These are phyloP conservation scores for Todus mexicanus DNA, from an alignment of 2,797 vertebrate genomes.

Conservation along the genomic window DNA sequence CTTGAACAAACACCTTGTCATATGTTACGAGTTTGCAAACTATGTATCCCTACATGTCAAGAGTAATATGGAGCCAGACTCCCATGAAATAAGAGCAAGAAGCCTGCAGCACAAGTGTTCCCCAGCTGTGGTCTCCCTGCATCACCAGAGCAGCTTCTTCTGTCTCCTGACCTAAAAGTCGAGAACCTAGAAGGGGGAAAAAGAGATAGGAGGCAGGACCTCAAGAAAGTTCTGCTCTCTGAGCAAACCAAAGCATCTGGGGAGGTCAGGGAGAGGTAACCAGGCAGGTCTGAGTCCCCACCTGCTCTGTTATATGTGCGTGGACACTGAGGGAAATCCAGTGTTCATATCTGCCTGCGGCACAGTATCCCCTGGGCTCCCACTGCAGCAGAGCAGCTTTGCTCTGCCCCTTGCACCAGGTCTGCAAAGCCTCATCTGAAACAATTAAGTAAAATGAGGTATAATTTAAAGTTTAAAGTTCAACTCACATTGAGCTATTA, in stretches of 20 bases:
- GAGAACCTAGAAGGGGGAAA: neutral
- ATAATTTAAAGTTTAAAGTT: neutral
- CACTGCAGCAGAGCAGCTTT: neutral
- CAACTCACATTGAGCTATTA: neutral
- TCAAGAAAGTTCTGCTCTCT: neutral
- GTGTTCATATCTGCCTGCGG: neutral
- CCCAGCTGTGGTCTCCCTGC: rapidly evolving
- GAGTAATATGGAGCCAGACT: neutral
- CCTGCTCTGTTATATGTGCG: neutral
- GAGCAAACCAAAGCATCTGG: neutral
- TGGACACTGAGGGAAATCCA: neutral
- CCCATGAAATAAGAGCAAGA: neutral
- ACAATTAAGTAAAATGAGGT: neutral
- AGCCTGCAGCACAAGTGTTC: neutral
- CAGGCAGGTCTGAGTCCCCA: neutral
- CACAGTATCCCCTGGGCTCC: neutral
- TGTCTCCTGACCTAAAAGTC: neutral
- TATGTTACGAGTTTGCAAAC: neutral
- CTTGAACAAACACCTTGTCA: neutral
- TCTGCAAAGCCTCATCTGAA: neutral
- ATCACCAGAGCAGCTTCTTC: neutral
- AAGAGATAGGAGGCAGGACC: neutral
- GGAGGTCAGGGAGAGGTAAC: neutral
- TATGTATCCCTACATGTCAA: neutral
- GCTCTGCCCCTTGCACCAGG: neutral